phyloP scores from a whole-genome alignment of 2,888 invertebrate genomes.

The Melikaiella ostensackeni region DNA sequence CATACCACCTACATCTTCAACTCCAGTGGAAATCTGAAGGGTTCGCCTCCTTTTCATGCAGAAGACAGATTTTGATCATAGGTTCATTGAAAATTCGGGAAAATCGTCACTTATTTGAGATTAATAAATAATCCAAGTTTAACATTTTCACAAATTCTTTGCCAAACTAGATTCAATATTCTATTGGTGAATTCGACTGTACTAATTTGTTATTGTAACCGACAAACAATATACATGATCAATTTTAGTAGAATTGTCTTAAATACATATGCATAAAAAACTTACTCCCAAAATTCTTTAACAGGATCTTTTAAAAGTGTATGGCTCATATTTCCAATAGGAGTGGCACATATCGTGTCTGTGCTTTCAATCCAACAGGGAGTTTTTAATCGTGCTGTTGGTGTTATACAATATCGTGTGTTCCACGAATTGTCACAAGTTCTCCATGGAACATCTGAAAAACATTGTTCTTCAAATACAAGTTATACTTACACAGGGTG shows the following conservation, averaged over 20 bases:
- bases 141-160: too few relatives aligned
- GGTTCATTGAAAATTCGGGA: background rate
- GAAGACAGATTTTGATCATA: background rate
- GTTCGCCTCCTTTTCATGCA: slow-evolving; percentile 86
- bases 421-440: slow-evolving; percentile 97
- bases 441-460: slow-evolving; percentile 93
- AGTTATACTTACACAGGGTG: background rate
- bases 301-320: slow-evolving; percentile 17
- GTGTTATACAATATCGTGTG: slow-evolving; percentile 91
- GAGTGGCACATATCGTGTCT: slow-evolving; percentile 80
- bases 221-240: too few relatives aligned
- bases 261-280: background rate
- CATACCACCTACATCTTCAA: slow-evolving; percentile 92
- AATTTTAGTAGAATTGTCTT: too few relatives aligned
- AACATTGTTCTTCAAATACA: background rate
- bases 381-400: slow-evolving; percentile 87
- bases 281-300: slow-evolving; percentile 35
- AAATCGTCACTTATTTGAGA: background rate
- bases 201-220: too few relatives aligned
- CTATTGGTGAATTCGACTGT: too few relatives aligned
- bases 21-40: slow-evolving; percentile 93
- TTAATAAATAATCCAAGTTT: background rate
- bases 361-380: slow-evolving; percentile 83
- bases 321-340: slow-evolving; percentile 70
- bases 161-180: too few relatives aligned